phyloP scores from a whole-genome alignment of 2,888 invertebrate species.

The Ellobium chinense region DNA sequence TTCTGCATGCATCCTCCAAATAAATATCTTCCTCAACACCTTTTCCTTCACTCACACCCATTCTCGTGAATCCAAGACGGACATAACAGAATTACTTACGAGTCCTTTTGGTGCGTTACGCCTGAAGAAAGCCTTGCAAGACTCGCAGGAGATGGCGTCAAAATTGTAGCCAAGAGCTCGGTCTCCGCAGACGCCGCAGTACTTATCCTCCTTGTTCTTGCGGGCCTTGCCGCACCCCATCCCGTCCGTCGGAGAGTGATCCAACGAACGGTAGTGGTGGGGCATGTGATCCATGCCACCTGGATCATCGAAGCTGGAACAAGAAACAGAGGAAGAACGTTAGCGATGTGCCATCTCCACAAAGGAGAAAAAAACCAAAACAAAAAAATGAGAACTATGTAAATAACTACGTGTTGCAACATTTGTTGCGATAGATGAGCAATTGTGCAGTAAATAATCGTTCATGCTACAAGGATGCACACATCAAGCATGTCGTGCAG shows the following conservation, averaged over 20 bases:
- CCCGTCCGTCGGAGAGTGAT: slow-evolving; percentile 63
- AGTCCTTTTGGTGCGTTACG: slow-evolving; percentile 79
- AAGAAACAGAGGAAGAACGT: too few species aligned
- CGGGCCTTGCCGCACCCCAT: slow-evolving; percentile 67
- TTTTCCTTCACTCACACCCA: too few species aligned
- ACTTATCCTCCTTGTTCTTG: slow-evolving; percentile 78
- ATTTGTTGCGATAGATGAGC: too few species aligned
- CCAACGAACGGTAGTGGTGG: slow-evolving; percentile 65
- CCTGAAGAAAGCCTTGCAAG: slow-evolving; percentile 79
- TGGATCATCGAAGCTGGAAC: slow-evolving; percentile 73
- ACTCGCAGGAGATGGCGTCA: slow-evolving; percentile 79
- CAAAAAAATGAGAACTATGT: background rate
- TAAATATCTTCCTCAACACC: too few species aligned
- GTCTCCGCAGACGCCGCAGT: slow-evolving; percentile 79
- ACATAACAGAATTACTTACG: too few species aligned
- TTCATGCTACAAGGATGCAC: too few species aligned
- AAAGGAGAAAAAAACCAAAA: background rate
- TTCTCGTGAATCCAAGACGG: too few species aligned
- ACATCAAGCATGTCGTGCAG: too few species aligned
- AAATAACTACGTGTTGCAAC: background rate
- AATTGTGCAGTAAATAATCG: too few species aligned
- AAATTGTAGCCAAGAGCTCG: slow-evolving; percentile 79
- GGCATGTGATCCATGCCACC: slow-evolving; percentile 66
- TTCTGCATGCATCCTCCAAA: too few species aligned
- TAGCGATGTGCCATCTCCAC: background rate